phyloP scores from a whole-genome alignment of 2,888 invertebrate species.

The Gonocerus acuteangulatus region DNA sequence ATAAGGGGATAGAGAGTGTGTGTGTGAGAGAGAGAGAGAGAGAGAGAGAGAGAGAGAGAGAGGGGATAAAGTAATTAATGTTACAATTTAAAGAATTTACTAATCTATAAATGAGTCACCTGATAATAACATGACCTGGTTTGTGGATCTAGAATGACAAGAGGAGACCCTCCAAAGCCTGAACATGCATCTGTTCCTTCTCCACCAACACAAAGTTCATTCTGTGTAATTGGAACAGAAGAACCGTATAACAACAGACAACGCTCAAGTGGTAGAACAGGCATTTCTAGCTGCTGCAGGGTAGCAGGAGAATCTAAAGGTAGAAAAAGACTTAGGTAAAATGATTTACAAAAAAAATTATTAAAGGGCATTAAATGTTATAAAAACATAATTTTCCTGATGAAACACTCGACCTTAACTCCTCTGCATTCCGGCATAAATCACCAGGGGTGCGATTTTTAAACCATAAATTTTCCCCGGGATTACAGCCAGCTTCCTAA shows the following conservation, averaged over 20 bases:
- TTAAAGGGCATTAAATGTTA: conserved; percentile 21
- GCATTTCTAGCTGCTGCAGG: conserved; percentile 58
- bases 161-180: conserved; percentile 70
- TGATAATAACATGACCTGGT: conserved; percentile 37
- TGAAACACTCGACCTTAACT: neutral
- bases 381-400: neutral
- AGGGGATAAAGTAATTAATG: too few relatives aligned
- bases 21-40: too few relatives aligned
- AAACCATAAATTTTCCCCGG: too few relatives aligned
- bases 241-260: conserved; percentile 62
- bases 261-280: conserved; percentile 56
- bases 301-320: conserved; percentile 42
- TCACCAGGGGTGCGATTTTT: too few relatives aligned
- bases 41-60: too few relatives aligned
- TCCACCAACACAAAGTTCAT: conserved; percentile 67
- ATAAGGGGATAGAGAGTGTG: too few relatives aligned
- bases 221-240: conserved; percentile 54
- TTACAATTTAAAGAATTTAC: too few relatives aligned
- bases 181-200: conserved; percentile 70
- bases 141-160: conserved; percentile 47
- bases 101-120: too few relatives aligned
- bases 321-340: too few relatives aligned
- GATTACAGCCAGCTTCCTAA: too few relatives aligned
- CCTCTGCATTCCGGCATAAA: too few relatives aligned
- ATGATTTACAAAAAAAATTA: too few relatives aligned